phyloP scores from a whole-genome alignment of 2,888 invertebrate genomes.

The Eremobia ochroleuca region DNA sequence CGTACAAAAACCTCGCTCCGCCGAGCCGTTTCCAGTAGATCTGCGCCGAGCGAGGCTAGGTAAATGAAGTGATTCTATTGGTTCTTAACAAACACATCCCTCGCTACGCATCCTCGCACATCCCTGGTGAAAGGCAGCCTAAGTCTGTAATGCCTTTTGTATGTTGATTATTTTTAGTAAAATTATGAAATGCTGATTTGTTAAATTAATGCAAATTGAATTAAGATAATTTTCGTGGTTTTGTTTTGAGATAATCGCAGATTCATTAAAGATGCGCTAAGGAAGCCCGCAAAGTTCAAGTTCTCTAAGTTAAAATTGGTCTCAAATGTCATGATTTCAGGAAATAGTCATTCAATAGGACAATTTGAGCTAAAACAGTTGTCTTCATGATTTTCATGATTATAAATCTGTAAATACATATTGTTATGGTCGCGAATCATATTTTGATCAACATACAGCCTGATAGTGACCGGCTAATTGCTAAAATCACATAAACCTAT shows the following conservation, averaged over 20 bases:
- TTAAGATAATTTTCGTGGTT: slow-evolving; percentile 25
- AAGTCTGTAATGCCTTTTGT: slow-evolving; percentile 24
- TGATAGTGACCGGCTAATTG: not conserved
- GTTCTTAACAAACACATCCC: no score
- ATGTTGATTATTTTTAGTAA: slow-evolving; percentile 55
- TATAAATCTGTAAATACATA: not conserved
- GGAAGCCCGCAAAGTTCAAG: not conserved
- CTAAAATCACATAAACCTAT: no score
- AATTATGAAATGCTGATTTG: slow-evolving; percentile 38
- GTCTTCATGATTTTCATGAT: not conserved
- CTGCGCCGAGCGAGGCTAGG: no score
- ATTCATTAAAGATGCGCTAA: slow-evolving; percentile 12
- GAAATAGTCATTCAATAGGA: no score
- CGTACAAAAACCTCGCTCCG: no score
- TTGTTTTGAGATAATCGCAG: slow-evolving; percentile 56
- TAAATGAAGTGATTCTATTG: no score
- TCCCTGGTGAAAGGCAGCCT: no score
- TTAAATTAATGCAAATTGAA: slow-evolving; percentile 34
- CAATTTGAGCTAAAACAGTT: not conserved
- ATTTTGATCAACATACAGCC: not conserved
- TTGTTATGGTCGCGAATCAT: not conserved
- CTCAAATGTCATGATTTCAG: not conserved
- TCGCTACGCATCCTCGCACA: no score
- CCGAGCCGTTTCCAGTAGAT: no score
- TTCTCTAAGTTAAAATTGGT: not conserved